Percentiles rank a stretch among this genome's conserved stretches.
Evolutionary conservation across 2,797 vertebrate species (phyloP).

Genomic region (Atherinosoma microstoma): DNA sequence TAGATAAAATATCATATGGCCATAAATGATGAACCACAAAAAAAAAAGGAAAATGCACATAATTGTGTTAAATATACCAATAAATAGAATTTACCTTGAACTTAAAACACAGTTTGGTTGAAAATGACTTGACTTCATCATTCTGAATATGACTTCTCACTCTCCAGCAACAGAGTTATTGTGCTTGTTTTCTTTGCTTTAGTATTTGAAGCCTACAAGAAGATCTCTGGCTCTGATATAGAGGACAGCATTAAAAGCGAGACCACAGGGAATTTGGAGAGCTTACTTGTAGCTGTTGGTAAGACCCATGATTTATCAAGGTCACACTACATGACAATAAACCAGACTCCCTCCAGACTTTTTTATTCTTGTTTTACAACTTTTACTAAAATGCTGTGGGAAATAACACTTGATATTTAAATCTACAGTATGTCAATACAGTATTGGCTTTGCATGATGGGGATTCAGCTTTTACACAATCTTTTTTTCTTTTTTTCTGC

Average conservation of each 20-base stretch:
- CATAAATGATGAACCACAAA: too few species aligned
- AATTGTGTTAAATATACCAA: too few species aligned
- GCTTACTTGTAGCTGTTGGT: constrained; percentile 91
- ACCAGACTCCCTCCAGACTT: neutral
- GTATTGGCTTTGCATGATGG: constrained; percentile 9
- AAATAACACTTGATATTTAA: constrained; percentile 11
- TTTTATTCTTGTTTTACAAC: neutral
- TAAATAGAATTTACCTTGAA: too few species aligned
- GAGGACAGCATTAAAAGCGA: constrained; percentile 93
- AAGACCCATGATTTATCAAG: constrained; percentile 56
- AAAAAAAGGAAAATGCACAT: too few species aligned
- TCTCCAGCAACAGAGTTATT: neutral
- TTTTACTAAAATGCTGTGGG: constrained; percentile 15
- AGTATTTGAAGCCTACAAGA: constrained; percentile 96
- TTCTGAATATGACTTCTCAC: neutral
- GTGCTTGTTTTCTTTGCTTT: constrained; percentile 25
- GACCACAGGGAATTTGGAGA: constrained; percentile 91
- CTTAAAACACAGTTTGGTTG: neutral
- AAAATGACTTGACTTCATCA: neutral
- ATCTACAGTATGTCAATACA: neutral
- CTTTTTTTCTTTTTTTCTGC: constrained; percentile 23
- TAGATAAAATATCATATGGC: too few species aligned
- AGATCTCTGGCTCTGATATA: constrained; percentile 90
- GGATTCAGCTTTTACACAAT: neutral
- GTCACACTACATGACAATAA: neutral